Conservation (phyloP, 2,113 vertebrate genomes). For the Parus major region DNA sequence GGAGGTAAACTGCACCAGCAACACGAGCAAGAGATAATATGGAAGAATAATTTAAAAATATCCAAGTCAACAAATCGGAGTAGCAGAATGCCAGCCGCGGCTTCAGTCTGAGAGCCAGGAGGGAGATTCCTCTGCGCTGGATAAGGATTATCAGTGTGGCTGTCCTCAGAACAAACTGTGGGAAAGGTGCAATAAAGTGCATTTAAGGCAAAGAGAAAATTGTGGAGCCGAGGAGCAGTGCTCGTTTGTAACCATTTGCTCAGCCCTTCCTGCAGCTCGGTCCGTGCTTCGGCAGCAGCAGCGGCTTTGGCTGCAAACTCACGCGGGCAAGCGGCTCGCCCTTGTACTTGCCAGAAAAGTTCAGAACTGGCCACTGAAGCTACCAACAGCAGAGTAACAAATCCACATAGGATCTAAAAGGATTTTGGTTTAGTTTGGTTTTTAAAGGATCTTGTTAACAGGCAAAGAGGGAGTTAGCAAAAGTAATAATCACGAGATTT, state of each 20-base stretch:
- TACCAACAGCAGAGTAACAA: accelerated
- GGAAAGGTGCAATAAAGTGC: slow-evolving; percentile 1
- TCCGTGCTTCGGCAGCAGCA: neutral
- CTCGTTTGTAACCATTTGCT: neutral
- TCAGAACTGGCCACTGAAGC: neutral
- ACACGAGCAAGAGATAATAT: neutral
- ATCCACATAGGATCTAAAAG: neutral
- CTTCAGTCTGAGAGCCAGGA: neutral
- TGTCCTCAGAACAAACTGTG: neutral
- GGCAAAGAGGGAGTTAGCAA: neutral
- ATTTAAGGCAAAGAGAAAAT: neutral
- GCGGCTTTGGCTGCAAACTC: neutral
- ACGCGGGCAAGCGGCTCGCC: neutral
- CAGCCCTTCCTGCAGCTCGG: neutral
- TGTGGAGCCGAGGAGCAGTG: neutral
- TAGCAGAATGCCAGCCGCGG: neutral
- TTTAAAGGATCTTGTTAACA: neutral
- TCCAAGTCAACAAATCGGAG: slow-evolving; percentile 16
- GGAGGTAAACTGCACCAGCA: neutral
- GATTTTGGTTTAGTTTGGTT: neutral
- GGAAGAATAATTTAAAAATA: neutral
- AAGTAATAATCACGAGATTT: neutral
- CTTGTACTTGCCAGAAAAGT: neutral
- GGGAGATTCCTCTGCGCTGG: neutral
- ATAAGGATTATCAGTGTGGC: neutral